These are phyloP conservation scores for Nannoperca obscura DNA, from an alignment of 2,797 vertebrate species.

Conservation along the genomic window DNA sequence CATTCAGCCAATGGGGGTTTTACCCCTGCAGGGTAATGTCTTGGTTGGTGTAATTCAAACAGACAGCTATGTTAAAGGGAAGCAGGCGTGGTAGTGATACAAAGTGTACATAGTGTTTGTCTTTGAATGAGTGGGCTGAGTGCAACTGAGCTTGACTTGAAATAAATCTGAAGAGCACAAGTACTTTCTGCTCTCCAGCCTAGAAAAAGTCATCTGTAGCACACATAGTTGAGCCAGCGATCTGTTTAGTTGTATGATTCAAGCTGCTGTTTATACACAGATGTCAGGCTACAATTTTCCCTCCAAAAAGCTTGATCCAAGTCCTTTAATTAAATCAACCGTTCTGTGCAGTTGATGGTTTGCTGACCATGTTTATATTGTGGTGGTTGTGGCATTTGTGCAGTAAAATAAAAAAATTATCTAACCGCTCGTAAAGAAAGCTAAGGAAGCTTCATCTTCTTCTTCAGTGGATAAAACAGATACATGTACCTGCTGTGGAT, in stretches of 20 bases:
- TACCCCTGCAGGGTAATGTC: constrained; percentile 63
- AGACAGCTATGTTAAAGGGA: constrained; percentile 58
- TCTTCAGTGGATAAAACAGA: constrained; percentile 5
- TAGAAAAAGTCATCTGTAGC: constrained; percentile 27
- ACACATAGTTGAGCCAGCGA: not conserved
- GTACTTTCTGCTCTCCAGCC: constrained; percentile 8
- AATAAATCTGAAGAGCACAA: constrained; percentile 38
- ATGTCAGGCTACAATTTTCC: constrained; percentile 9
- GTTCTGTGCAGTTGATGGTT: constrained; percentile 21
- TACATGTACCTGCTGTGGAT: not conserved
- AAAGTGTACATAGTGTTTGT: constrained; percentile 32
- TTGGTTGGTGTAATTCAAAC: constrained; percentile 65
- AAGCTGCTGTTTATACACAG: constrained; percentile 32
- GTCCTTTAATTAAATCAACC: constrained; percentile 47
- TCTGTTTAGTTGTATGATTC: constrained; percentile 2
- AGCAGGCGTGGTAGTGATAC: constrained; percentile 36
- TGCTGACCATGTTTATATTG: constrained; percentile 32
- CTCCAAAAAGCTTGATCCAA: constrained; percentile 16
- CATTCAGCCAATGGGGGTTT: constrained; percentile 57
- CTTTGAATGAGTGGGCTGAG: constrained; percentile 42
- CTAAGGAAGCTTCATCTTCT: not conserved
- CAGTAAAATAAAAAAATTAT: constrained; percentile 1
- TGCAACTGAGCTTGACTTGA: constrained; percentile 10
- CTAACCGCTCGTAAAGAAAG: not conserved
- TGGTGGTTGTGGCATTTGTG: constrained; percentile 20